Evolutionary conservation across 2,888 invertebrate species (phyloP).

Genomic region (Lomographa bimaculata): DNA sequence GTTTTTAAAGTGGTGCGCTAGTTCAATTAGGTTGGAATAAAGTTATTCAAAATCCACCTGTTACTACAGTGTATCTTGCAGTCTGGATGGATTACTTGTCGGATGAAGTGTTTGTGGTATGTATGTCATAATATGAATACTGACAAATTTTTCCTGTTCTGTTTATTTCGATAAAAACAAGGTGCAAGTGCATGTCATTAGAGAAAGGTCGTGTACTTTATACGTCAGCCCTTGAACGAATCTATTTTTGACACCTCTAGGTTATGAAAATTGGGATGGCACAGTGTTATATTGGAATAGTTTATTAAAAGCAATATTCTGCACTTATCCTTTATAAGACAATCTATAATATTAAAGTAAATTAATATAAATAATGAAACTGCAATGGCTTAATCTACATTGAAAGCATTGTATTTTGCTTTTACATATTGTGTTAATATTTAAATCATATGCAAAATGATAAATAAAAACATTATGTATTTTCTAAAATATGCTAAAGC

Average conservation of each 20-base stretch:
- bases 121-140: conserved; percentile 46
- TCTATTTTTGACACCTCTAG: no score
- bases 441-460: no score
- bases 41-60: conserved; percentile 57
- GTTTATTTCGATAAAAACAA: conserved; percentile 28
- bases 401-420: no score
- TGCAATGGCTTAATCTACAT: no score
- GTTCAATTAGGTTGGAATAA: conserved; percentile 56
- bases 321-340: no score
- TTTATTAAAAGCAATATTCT: no score
- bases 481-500: no score
- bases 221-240: conserved; percentile 1
- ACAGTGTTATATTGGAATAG: background rate
- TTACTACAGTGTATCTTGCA: conserved; percentile 46
- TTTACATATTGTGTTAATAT: no score
- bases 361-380: no score
- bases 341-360: no score
- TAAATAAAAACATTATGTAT: no score
- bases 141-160: background rate
- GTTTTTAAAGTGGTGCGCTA: conserved; percentile 49
- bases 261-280: no score
- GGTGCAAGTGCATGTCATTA: conserved; percentile 34
- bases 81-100: conserved; percentile 46
- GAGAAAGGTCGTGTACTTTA: conserved; percentile 45
- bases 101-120: conserved; percentile 76